A percentile compares a stretch with the other conserved stretches of the same genome.
Conservation (phyloP, 2,113 vertebrate species). For the Megaptera novaeangliae region DNA sequence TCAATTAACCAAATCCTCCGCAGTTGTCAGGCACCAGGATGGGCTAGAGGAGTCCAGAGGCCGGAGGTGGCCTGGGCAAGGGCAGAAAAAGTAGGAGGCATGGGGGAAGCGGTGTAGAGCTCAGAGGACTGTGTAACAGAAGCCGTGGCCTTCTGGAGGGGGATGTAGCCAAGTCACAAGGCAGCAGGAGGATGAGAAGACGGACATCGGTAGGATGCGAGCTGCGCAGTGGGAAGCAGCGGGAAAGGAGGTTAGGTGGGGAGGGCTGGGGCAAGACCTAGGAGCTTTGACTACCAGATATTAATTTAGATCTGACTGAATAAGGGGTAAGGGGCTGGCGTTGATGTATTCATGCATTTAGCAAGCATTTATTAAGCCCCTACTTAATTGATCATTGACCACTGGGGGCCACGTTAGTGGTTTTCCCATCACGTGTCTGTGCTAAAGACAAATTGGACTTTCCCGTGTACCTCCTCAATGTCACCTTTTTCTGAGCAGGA, state of each 20-base stretch:
- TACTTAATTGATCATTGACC: not conserved
- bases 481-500: not conserved
- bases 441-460: not conserved
- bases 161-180: not conserved
- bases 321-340: not conserved
- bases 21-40: not conserved
- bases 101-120: not conserved
- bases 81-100: not conserved
- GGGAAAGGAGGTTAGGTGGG: not conserved
- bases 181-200: not conserved
- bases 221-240: not conserved
- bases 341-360: not conserved
- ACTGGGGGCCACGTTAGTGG: not conserved
- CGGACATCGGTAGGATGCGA: not conserved
- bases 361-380: not conserved
- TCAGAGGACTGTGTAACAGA: not conserved
- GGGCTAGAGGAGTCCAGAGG: not conserved
- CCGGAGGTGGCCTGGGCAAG: not conserved
- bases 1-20: not conserved
- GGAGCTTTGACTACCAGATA: not conserved
- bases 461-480: accelerated
- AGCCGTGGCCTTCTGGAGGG: not conserved
- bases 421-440: not conserved
- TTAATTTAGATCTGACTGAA: not conserved
- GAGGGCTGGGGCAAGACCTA: not conserved